phyloP scores from a whole-genome alignment of 1,140 invertebrate species.

The Chlorops oryzae region DNA sequence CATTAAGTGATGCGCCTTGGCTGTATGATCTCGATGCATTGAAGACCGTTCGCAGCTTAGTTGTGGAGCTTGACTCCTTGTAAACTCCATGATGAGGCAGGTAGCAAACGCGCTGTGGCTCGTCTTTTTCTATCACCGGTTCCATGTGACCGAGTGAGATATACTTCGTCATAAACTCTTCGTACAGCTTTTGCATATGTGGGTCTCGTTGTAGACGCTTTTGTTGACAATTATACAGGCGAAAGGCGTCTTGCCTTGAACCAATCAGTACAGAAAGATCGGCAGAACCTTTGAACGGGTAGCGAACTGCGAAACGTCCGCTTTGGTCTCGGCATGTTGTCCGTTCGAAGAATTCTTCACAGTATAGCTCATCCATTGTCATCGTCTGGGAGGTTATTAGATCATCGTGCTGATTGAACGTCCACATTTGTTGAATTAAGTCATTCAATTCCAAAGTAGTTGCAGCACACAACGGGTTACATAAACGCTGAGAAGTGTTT shows the following conservation, averaged over 20 bases:
- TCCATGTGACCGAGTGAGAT: background rate
- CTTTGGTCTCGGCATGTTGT: background rate
- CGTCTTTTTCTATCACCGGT: background rate
- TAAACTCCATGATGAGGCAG: constrained; percentile 46
- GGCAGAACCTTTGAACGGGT: background rate
- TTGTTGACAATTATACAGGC: background rate
- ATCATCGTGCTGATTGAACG: background rate
- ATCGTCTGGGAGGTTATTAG: background rate
- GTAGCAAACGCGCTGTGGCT: too few species aligned
- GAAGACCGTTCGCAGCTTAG: constrained; percentile 38
- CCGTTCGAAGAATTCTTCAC: background rate
- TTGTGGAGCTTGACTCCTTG: constrained; percentile 27
- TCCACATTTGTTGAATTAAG: background rate
- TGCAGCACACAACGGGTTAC: background rate
- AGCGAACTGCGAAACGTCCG: background rate
- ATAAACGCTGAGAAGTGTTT: background rate
- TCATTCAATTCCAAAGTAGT: background rate
- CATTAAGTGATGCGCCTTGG: constrained; percentile 31
- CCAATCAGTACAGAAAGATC: background rate
- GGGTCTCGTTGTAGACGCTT: background rate
- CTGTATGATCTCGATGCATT: constrained; percentile 27
- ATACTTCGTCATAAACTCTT: background rate
- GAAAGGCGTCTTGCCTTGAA: background rate
- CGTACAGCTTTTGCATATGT: background rate
- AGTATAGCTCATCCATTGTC: background rate